A percentile compares a stretch with the other conserved stretches of the same genome.
Conservation (phyloP, 2,888 invertebrate genomes). For the Pharmacophagus antenor region DNA sequence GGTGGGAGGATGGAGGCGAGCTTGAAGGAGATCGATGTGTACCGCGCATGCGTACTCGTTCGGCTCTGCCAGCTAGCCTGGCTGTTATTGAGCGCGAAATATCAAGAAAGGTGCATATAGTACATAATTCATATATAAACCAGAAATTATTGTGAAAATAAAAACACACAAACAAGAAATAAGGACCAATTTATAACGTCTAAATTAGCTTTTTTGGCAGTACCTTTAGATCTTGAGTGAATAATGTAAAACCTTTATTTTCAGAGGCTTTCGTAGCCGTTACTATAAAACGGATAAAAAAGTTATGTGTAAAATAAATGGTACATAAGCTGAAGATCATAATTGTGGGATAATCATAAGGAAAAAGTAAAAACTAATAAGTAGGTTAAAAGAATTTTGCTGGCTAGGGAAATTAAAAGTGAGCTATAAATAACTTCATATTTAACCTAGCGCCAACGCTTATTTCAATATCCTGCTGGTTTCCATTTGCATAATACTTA, state of each 20-base stretch:
- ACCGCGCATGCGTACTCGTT: constrained; percentile 58
- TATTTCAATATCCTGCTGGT: no score
- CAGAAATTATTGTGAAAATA: background rate
- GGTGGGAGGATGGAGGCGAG: constrained; percentile 42
- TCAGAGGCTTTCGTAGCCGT: background rate
- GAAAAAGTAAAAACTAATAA: no score
- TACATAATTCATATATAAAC: background rate
- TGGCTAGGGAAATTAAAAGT: no score
- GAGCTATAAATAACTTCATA: no score
- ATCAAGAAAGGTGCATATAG: constrained; percentile 33
- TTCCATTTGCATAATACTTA: no score
- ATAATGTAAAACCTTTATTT: background rate
- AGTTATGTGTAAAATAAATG: background rate
- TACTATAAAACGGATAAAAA: background rate
- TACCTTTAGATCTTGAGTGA: no score
- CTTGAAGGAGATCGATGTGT: constrained; percentile 65
- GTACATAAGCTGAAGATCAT: background rate
- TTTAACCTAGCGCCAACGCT: no score
- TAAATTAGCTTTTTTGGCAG: no score
- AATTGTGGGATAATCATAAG: no score
- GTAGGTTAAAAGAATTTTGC: no score
- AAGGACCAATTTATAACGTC: no score
- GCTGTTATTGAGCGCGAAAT: constrained; percentile 50
- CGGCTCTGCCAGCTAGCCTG: constrained; percentile 43
- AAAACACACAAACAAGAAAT: background rate